Evolutionary conservation across 2,797 vertebrate genomes (phyloP), one percentile per base, ranked within the genome.

Genomic region (Emys orbicularis): DNA sequence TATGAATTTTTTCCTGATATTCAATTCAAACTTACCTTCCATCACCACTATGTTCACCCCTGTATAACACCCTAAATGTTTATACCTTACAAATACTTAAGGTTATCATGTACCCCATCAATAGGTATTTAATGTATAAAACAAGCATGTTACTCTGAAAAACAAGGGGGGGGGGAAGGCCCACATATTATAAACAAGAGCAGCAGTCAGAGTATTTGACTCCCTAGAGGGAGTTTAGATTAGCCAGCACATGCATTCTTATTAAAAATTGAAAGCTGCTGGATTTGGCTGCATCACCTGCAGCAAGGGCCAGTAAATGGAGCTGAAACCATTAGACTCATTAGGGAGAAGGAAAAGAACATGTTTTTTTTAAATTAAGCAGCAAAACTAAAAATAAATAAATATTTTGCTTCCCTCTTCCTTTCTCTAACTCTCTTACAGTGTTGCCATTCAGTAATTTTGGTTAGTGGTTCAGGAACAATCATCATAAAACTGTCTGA

Each of bases 11-110:
- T 83, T 53, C 29, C 37, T 21, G 79, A 21, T 57, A 25, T 77
- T 95, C 34, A 83, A 44, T 77, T 92, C 86, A 86, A 93, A 86
- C 87, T 86, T 92, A 61, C 87, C 52, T 93, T 90, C 23, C 16
- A 74, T 79, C 77, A 52, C 31, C 44, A 84, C 19, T 86, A 76
- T 83, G 72, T 94, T 85, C n/a, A 50, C 83, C 41, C 83, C 53
- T 68, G 5, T 85, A 81, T 79, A 87, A 79, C 87, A 93, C 34
- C n/a, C 86, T 84, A 90, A 77, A 49, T 77, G 27, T 49, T 77
- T 77, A 49, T 47, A 7, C 72, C 50, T 88, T 90, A 15, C 81
- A 94, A 84, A 89, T 52, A 94, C 3, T 3, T 65, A 31, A 23
- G 7, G n/a, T 87, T 94, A 49, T 37, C 34, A 29, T 27, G 47